A percentile compares a stretch with the other conserved stretches of the same genome.
These are phyloP conservation scores for Drosophila merina DNA, from an alignment of 2,888 invertebrate species.

Conservation along the genomic window DNA sequence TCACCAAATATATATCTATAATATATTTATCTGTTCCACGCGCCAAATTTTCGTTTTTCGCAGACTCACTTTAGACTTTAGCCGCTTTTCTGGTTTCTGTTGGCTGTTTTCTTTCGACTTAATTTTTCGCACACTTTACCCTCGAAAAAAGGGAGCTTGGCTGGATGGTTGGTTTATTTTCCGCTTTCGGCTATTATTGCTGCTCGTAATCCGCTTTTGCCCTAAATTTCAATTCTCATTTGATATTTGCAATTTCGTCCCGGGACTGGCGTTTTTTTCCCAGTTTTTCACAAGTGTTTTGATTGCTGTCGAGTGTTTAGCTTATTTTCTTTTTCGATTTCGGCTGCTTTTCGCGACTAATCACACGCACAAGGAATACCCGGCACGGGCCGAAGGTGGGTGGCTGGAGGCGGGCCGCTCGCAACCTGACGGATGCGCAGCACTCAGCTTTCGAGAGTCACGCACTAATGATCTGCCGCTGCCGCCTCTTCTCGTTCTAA, in stretches of 20 bases:
- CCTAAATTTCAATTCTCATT: slow-evolving; percentile 75
- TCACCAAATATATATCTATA: not conserved
- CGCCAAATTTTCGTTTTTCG: slow-evolving; percentile 29
- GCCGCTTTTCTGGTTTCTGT: slow-evolving; percentile 22
- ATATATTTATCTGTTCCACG: slow-evolving; percentile 43
- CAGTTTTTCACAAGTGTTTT: slow-evolving; percentile 36
- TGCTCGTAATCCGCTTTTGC: slow-evolving; percentile 75
- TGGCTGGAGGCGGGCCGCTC: slow-evolving; percentile 16
- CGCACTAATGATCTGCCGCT: slow-evolving; percentile 31
- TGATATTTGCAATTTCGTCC: slow-evolving; percentile 40
- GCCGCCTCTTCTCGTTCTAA: slow-evolving; percentile 24
- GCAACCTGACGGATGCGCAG: slow-evolving; percentile 44
- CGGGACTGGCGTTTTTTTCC: slow-evolving; percentile 27
- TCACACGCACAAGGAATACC: slow-evolving; percentile 3
- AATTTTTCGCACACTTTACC: slow-evolving; percentile 37
- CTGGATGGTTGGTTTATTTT: slow-evolving; percentile 8
- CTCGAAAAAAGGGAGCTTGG: slow-evolving; percentile 12
- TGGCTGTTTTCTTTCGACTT: not conserved
- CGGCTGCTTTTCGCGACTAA: slow-evolving; percentile 20
- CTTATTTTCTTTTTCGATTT: slow-evolving; percentile 34
- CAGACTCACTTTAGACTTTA: slow-evolving; percentile 63
- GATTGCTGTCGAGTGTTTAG: slow-evolving; percentile 57
- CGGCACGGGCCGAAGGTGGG: not conserved
- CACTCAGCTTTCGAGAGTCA: slow-evolving; percentile 34
- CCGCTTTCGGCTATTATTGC: slow-evolving; percentile 34